Percentiles rank a stretch among this genome's conserved stretches.
Conservation (phyloP, 2,797 vertebrate species). For the Monodelphis domestica region DNA sequence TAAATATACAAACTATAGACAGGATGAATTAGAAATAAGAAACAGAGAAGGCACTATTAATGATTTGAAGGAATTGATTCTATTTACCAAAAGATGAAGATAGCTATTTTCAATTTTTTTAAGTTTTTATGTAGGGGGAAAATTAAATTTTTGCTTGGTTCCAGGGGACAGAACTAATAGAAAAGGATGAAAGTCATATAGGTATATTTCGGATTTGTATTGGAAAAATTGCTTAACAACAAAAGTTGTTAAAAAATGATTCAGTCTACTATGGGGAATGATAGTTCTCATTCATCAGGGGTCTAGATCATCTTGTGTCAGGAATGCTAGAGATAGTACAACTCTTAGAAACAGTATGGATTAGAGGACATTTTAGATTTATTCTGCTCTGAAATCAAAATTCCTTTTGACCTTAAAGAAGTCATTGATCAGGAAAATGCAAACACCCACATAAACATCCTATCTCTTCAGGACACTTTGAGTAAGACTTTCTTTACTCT, state of each 20-base stretch:
- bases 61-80: too few species aligned
- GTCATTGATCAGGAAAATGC: too few species aligned
- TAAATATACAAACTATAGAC: too few species aligned
- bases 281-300: not conserved
- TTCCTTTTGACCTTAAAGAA: too few species aligned
- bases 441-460: too few species aligned
- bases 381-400: too few species aligned
- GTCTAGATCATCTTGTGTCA: not conserved
- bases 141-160: not conserved
- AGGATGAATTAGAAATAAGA: too few species aligned
- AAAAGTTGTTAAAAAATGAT: not conserved
- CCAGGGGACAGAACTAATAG: not conserved
- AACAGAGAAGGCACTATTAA: too few species aligned
- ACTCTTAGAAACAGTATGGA: not conserved
- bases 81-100: too few species aligned
- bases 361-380: not conserved
- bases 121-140: not conserved
- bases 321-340: not conserved
- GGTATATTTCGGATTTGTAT: not conserved
- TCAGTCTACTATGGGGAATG: not conserved
- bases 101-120: too few species aligned
- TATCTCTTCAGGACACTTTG: not conserved
- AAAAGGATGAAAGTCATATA: not conserved
- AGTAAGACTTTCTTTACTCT: not conserved
- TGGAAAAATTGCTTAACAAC: not conserved